phyloP scores from a whole-genome alignment of 2,797 vertebrate genomes.

The Dipus sagitta region DNA sequence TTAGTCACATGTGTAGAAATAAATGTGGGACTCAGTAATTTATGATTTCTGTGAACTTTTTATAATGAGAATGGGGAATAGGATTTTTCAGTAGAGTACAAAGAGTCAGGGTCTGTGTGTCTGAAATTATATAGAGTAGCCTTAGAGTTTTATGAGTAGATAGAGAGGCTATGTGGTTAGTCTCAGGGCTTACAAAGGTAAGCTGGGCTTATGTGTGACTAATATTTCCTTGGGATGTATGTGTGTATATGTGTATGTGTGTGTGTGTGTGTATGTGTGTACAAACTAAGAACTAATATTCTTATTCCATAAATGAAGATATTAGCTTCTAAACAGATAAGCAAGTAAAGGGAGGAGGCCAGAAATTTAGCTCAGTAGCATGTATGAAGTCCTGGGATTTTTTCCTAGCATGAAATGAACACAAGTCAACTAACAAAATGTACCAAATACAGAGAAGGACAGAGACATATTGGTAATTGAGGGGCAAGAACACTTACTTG shows the following conservation, averaged over 20 bases:
- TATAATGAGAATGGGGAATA: conserved; percentile 75
- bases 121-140: conserved; percentile 43
- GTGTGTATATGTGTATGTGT: background rate
- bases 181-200: conserved; percentile 61
- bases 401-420: too few relatives aligned
- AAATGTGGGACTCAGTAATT: conserved; percentile 60
- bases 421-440: background rate
- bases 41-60: conserved; percentile 55
- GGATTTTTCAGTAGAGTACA: conserved; percentile 66
- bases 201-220: conserved; percentile 11
- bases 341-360: background rate
- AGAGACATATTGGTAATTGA: conserved; percentile 3
- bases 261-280: background rate
- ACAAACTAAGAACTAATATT: conserved; percentile 43
- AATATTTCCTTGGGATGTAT: background rate
- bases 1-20: conserved; percentile 75
- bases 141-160: conserved; percentile 60
- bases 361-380: background rate
- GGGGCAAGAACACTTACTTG: background rate
- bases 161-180: background rate
- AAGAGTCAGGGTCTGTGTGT: background rate
- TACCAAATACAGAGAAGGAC: conserved; percentile 1
- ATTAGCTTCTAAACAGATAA: conserved; percentile 64
- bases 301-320: conserved; percentile 24
- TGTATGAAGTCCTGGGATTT: background rate